Conservation (phyloP, 2,888 invertebrate species). For the Tetheella fluctuosa region DNA sequence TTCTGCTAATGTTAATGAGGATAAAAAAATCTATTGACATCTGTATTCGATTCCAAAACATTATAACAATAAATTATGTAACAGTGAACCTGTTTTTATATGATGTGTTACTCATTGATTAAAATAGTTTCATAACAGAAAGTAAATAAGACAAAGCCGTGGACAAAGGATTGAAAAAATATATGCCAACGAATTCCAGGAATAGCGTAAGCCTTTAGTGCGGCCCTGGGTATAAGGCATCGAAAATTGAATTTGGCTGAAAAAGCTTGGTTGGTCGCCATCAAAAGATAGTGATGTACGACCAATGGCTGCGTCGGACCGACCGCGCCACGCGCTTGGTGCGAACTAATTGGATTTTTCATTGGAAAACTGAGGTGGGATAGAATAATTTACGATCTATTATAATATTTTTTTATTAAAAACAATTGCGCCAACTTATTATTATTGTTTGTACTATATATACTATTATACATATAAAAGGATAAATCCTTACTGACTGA, state of each 20-base stretch:
- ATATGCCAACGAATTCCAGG: too few species aligned
- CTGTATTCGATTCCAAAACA: too few species aligned
- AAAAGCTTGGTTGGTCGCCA: conserved; percentile 38
- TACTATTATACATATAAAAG: too few species aligned
- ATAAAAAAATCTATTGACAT: too few species aligned
- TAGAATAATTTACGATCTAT: conserved; percentile 35
- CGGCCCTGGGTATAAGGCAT: conserved; percentile 27
- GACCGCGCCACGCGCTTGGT: conserved; percentile 20
- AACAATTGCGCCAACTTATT: not conserved
- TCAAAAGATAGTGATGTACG: conserved; percentile 48
- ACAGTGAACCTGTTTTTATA: too few species aligned
- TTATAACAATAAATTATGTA: too few species aligned
- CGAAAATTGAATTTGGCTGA: conserved; percentile 40
- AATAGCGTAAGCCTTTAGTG: conserved; percentile 15
- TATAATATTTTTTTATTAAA: conserved; percentile 18
- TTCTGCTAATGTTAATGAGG: too few species aligned
- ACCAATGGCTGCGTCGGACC: conserved; percentile 17
- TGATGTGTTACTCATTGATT: too few species aligned
- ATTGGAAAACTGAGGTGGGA: conserved; percentile 28
- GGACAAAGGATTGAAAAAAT: too few species aligned
- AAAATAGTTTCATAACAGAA: too few species aligned
- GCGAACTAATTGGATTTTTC: conserved; percentile 52
- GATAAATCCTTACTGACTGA: too few species aligned
- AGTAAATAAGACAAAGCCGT: not conserved
- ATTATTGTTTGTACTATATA: not conserved